A percentile compares a stretch with the other conserved stretches of the same genome.
These are phyloP conservation scores for Rhinoderma darwinii DNA, from an alignment of 2,113 vertebrate genomes.

Conservation along the genomic window DNA sequence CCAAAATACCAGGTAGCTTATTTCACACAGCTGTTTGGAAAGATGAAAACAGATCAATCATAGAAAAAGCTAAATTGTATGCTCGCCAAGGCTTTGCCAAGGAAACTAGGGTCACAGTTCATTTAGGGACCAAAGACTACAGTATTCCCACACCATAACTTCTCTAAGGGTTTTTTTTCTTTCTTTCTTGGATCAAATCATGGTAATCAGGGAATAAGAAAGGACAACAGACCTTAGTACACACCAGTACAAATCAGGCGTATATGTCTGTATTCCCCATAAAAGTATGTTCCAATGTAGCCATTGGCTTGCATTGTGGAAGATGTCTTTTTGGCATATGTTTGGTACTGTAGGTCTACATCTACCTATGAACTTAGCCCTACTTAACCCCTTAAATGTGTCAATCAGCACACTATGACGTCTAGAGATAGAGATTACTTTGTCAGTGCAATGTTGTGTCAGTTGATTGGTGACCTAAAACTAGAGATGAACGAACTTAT, in stretches of 20 bases:
- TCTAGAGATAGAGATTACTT: too few relatives aligned
- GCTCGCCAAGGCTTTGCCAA: background rate
- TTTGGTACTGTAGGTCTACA: too few relatives aligned
- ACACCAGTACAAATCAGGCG: background rate
- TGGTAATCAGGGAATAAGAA: background rate
- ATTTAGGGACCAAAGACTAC: background rate
- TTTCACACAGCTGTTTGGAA: constrained; percentile 22
- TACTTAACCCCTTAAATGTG: too few relatives aligned
- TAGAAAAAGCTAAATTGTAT: background rate
- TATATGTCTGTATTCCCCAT: too few relatives aligned
- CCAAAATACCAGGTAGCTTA: constrained; percentile 24
- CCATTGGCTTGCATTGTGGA: too few relatives aligned
- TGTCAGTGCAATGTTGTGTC: too few relatives aligned
- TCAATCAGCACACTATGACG: too few relatives aligned
- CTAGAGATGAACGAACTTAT: too few relatives aligned
- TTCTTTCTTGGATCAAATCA: background rate
- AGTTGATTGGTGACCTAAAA: too few relatives aligned
- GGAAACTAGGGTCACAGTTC: background rate
- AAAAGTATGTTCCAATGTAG: too few relatives aligned
- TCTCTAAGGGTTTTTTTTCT: background rate
- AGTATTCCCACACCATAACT: background rate
- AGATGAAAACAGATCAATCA: constrained; percentile 5
- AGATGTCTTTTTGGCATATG: too few relatives aligned
- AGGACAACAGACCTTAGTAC: background rate
- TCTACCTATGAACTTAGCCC: too few relatives aligned